Base-by-base conservation (phyloP, 2,888 invertebrate genomes). In the Latheticus oryzae region DNA sequence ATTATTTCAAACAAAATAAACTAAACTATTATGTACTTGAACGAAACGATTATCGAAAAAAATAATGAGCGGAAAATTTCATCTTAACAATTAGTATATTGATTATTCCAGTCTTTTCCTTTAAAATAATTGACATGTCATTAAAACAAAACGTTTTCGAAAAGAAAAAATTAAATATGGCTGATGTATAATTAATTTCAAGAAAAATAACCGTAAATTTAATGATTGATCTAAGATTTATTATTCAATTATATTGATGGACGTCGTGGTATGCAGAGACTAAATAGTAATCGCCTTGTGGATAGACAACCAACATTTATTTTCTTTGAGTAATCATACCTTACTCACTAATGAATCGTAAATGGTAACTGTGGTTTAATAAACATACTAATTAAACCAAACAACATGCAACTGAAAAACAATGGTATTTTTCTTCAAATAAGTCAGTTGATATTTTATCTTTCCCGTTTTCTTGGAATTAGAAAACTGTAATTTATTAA, bases 211-310 rank as follows among this genome's bases (percentile, higher is more conserved):
- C 2, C 9, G 26, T 13, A 28, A 13, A 8, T 32, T 11, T 55
- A 55, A 55, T 48, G 56, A 33, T 56, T 56, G 48, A 40, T 9
- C 21, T 19, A 42, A 40, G 42, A 56, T 56, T 56, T 50, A 56
- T 50, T 56, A 56, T 56, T 56, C 56, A 50, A 24, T 42, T 42
- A 33, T 3, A 16, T 15, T 12, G 51, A 33, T 13, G 9, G 33
- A 32, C 42, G 12, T 23, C 32, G 12, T 17, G 28, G 28, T 5
- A 9, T 32, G 23, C 26, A 17, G 28, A 9, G 19, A 17, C 17
- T 21, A 9, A n/a, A 1, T 12, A 2, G 19, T 35, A 35, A 35
- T 37, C 37, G 17, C 35, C 37, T 28, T 8, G 24, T 1, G 17
- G 11, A 38, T 26, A 50, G 50, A 50, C 50, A 50, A 50, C 50